These are phyloP conservation scores for Scrobipalpa atriplicella DNA, from an alignment of 2,888 invertebrate genomes.

Conservation along the genomic window DNA sequence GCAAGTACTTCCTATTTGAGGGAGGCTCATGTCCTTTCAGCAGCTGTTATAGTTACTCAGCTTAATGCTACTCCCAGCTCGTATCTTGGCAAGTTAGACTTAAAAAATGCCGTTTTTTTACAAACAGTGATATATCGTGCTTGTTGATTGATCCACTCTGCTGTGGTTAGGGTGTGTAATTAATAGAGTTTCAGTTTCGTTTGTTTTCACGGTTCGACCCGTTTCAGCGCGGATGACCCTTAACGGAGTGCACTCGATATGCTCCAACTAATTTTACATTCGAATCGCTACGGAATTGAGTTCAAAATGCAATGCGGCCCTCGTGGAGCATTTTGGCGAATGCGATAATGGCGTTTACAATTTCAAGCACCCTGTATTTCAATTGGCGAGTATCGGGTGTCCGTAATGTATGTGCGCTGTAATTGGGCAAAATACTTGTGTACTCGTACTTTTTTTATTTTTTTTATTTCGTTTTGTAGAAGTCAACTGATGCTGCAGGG, in stretches of 20 bases:
- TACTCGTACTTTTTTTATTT: neutral
- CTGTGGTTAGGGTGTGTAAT: constrained; percentile 44
- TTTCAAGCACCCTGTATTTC: constrained; percentile 14
- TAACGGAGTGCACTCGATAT: constrained; percentile 16
- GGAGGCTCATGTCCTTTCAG: too few relatives aligned
- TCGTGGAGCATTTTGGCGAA: neutral
- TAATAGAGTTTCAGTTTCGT: constrained; percentile 42
- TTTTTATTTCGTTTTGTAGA: too few relatives aligned
- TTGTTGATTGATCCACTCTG: constrained; percentile 9
- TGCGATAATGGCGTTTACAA: constrained; percentile 18
- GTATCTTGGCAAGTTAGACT: too few relatives aligned
- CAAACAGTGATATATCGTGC: neutral
- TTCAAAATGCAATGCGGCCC: constrained; percentile 11
- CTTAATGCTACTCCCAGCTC: too few relatives aligned
- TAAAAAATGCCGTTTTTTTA: too few relatives aligned
- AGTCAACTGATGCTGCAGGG: too few relatives aligned
- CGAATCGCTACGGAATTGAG: constrained; percentile 1
- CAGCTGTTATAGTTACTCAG: too few relatives aligned
- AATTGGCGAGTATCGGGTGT: constrained; percentile 13
- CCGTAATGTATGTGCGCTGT: constrained; percentile 3
- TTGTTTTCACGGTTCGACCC: constrained; percentile 46
- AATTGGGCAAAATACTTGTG: neutral
- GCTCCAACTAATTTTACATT: constrained; percentile 7
- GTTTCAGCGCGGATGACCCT: constrained; percentile 18
- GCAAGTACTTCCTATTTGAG: too few relatives aligned